These are phyloP conservation scores for Xenops minutus DNA, from an alignment of 2,797 vertebrate genomes.

Conservation along the genomic window DNA sequence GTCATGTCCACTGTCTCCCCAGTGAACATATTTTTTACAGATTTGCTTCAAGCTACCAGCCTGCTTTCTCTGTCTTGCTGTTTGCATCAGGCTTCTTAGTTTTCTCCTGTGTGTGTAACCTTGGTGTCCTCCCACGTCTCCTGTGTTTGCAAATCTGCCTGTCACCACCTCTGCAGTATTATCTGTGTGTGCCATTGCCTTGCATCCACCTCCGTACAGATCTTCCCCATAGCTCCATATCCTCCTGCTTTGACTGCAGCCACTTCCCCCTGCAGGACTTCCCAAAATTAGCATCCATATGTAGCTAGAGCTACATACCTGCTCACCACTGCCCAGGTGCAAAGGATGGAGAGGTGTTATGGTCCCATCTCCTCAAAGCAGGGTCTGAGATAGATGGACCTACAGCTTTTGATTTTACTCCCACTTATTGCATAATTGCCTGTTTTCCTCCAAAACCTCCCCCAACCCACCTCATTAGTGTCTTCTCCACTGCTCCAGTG, in stretches of 20 bases:
- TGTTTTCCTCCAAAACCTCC: background rate
- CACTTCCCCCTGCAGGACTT: background rate
- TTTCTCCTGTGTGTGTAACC: constrained; percentile 44
- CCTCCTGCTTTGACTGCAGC: background rate
- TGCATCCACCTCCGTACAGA: background rate
- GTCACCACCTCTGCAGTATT: constrained; percentile 57
- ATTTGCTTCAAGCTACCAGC: background rate
- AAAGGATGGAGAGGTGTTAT: background rate
- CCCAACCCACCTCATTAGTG: background rate
- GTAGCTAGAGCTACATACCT: background rate
- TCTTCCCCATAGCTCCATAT: background rate
- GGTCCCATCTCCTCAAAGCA: background rate
- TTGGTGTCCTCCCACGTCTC: constrained; percentile 51
- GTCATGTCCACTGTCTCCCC: background rate
- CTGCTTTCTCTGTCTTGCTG: constrained; percentile 1
- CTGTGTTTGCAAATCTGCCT: constrained; percentile 66
- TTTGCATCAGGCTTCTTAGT: constrained; percentile 13
- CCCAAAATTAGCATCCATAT: background rate
- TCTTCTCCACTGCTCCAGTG: background rate
- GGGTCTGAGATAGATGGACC: background rate
- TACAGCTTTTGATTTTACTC: background rate
- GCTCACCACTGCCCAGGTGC: background rate
- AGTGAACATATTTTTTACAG: background rate
- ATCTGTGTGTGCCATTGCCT: constrained; percentile 31
- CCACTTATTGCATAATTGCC: background rate